A percentile compares a stretch with the other conserved stretches of the same genome.
These are phyloP conservation scores for Gavia stellata DNA, from an alignment of 2,113 vertebrate genomes.

Conservation along the genomic window DNA sequence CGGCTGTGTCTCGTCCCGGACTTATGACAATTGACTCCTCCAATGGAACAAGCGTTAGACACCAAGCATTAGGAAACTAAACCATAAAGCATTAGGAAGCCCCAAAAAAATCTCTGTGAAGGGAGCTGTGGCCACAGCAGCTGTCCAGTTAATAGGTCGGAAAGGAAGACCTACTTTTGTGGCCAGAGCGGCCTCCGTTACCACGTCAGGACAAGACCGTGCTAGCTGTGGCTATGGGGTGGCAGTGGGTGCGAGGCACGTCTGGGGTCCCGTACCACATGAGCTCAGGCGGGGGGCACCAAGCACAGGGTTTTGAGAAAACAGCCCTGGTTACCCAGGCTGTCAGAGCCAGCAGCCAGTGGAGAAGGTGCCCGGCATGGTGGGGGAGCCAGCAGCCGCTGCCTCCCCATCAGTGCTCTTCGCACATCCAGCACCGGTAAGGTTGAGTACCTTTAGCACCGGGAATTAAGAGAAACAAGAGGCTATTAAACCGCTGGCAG, in stretches of 20 bases:
- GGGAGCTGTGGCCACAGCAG: not conserved
- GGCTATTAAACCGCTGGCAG: conserved; percentile 40
- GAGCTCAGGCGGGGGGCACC: not conserved
- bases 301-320: not conserved
- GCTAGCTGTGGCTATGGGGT: not conserved
- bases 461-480: conserved; percentile 36
- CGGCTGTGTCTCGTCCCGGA: accelerated
- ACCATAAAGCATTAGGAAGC: not conserved
- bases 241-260: accelerated
- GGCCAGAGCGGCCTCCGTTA: not conserved
- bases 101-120: not conserved
- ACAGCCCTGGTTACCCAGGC: not conserved
- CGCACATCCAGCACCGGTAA: not conserved
- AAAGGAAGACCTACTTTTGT: not conserved
- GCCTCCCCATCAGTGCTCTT: not conserved
- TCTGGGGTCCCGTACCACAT: accelerated
- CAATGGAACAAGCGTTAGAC: not conserved
- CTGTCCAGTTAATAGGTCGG: not conserved
- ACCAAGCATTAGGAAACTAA: not conserved
- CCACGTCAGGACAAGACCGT: not conserved
- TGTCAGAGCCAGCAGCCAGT: not conserved
- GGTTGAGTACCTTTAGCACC: not conserved
- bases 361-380: not conserved
- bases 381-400: not conserved
- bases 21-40: not conserved